phyloP scores from a whole-genome alignment of 2,797 vertebrate genomes.

The Bucorvus abyssinicus region DNA sequence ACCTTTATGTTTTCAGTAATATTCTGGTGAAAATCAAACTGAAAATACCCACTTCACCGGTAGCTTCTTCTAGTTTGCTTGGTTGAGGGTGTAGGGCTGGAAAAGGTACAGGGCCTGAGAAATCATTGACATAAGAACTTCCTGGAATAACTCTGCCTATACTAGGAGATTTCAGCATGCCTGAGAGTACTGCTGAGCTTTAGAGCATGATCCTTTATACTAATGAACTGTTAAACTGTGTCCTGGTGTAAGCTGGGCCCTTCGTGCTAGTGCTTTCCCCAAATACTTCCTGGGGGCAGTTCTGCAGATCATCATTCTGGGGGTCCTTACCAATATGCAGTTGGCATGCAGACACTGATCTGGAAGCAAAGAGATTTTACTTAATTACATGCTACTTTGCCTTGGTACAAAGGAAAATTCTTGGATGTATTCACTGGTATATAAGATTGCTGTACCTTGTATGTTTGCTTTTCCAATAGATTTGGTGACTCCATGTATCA shows the following conservation, averaged over 20 bases:
- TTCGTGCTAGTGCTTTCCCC: not conserved
- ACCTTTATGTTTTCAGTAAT: not conserved
- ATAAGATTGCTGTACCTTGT: not conserved
- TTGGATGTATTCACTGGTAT: not conserved
- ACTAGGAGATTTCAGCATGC: not conserved
- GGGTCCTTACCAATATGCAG: not conserved
- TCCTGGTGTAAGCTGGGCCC: not conserved
- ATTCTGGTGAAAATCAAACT: not conserved
- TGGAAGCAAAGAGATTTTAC: not conserved
- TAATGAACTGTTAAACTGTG: slow-evolving; percentile 10
- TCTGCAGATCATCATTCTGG: not conserved
- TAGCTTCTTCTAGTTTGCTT: not conserved
- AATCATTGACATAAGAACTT: not conserved
- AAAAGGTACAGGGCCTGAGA: not conserved
- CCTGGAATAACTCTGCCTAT: not conserved
- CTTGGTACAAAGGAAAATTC: not conserved
- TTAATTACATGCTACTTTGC: not conserved
- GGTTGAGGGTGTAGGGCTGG: accelerated
- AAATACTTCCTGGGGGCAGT: not conserved
- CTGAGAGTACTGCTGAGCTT: slow-evolving; percentile 12
- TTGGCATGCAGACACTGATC: not conserved
- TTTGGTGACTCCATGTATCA: not conserved
- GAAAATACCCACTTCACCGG: not conserved
- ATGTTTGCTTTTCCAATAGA: not conserved
- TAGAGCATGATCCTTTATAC: not conserved